Evolutionary conservation across 1,140 invertebrate genomes (phyloP).

Genomic region (Phymorhynchus buccinoides): DNA sequence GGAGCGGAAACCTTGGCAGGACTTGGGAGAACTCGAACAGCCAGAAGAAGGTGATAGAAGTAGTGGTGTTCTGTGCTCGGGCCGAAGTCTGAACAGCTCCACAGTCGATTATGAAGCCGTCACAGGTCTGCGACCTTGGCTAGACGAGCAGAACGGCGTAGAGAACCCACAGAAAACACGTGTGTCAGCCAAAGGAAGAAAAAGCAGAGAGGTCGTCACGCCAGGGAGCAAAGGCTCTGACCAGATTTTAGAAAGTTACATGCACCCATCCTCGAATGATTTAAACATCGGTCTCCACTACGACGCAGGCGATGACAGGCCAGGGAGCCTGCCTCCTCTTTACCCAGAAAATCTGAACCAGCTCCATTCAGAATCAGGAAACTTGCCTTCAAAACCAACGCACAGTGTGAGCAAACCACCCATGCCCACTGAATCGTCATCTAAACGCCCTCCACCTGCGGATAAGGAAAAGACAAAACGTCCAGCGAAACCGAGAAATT

Average conservation of each 20-base stretch:
- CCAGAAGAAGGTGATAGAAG: not conserved
- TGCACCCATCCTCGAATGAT: not conserved
- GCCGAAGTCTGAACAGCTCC: not conserved
- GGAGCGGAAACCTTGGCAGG: not conserved
- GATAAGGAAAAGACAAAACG: not conserved
- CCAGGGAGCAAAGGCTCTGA: not conserved
- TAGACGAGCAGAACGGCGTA: not conserved
- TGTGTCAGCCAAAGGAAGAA: not conserved
- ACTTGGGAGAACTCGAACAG: not conserved
- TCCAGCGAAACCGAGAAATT: conserved; percentile 37
- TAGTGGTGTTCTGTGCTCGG: not conserved
- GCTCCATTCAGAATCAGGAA: not conserved
- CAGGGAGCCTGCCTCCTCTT: not conserved
- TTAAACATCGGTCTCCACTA: not conserved
- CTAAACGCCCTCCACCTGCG: not conserved
- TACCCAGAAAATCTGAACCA: not conserved
- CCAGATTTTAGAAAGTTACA: not conserved
- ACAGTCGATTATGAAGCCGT: not conserved
- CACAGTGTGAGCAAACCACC: not conserved
- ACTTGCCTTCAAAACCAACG: not conserved
- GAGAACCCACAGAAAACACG: not conserved
- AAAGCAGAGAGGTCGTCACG: not conserved
- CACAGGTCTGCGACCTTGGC: not conserved
- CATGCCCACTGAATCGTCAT: not conserved
- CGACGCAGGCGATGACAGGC: not conserved